Conservation (phyloP, 2,888 invertebrate genomes). For the Spilarctia lutea region DNA sequence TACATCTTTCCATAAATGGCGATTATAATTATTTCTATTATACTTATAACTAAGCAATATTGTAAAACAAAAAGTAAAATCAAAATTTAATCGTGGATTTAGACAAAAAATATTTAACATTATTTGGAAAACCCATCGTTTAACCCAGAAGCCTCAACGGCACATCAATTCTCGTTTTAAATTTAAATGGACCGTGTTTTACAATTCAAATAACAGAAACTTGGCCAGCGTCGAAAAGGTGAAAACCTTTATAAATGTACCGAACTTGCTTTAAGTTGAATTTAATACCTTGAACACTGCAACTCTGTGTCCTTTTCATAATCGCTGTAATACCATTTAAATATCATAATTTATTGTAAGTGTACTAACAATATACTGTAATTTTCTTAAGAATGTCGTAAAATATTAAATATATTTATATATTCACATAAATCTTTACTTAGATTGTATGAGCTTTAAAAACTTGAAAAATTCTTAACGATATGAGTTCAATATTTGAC, state of each 20-base stretch:
- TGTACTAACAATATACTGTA: not conserved
- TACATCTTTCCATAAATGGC: too few relatives aligned
- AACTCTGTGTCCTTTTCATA: constrained; percentile 6
- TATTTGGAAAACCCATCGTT: constrained; percentile 30
- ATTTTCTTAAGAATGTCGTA: not conserved
- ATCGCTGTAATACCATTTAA: not conserved
- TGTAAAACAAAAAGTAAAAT: not conserved
- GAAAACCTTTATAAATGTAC: constrained; percentile 68
- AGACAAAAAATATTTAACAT: not conserved
- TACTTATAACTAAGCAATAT: not conserved
- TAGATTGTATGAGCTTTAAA: too few relatives aligned
- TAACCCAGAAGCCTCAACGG: constrained; percentile 45
- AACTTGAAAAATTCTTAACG: too few relatives aligned
- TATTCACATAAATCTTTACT: too few relatives aligned
- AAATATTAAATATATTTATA: not conserved
- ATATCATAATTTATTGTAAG: not conserved
- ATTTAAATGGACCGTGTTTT: constrained; percentile 69
- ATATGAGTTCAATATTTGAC: too few relatives aligned
- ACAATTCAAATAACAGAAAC: constrained; percentile 71
- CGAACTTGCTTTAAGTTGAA: constrained; percentile 61
- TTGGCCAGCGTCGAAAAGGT: constrained; percentile 63
- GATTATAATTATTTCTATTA: too few relatives aligned
- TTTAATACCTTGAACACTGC: constrained; percentile 62
- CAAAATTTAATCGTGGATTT: not conserved
- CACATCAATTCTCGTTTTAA: constrained; percentile 62